Conservation (phyloP, 2,888 invertebrate genomes). For the Trissolcus brochymenae region DNA sequence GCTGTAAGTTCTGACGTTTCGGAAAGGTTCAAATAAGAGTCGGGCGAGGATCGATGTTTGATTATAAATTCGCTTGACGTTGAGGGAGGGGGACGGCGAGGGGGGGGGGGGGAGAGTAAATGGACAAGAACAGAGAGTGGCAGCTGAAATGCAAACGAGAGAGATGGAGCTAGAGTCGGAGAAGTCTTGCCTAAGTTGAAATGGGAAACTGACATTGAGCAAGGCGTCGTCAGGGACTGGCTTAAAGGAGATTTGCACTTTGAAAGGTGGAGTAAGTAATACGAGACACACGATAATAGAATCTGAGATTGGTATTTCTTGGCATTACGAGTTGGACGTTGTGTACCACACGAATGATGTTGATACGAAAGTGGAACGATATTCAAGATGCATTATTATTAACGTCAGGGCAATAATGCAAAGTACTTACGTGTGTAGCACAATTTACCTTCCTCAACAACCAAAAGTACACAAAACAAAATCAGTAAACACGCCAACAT, state of each 20-base stretch:
- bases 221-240: constrained; percentile 30
- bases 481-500: constrained; percentile 12
- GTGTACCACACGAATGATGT: constrained; percentile 48
- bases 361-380: constrained; percentile 54
- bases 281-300: constrained; percentile 59
- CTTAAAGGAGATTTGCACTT: constrained; percentile 52
- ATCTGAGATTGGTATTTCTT: constrained; percentile 57
- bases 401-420: constrained; percentile 33
- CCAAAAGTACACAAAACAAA: constrained; percentile 9
- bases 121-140: not conserved
- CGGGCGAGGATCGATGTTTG: constrained; percentile 46
- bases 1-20: constrained; percentile 28
- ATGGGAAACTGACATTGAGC: constrained; percentile 57
- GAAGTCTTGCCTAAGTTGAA: constrained; percentile 45
- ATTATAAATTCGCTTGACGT: constrained; percentile 43
- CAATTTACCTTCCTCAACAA: constrained; percentile 26
- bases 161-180: not conserved
- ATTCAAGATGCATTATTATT: constrained; percentile 59
- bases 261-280: constrained; percentile 58
- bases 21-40: constrained; percentile 23
- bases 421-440: constrained; percentile 40
- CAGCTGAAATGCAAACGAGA: not conserved
- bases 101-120: constrained; percentile 23
- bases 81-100: constrained; percentile 23
- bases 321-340: constrained; percentile 53